Percentiles rank a stretch among this genome's conserved stretches.
phyloP scores from a whole-genome alignment of 30 jellyfish, hydroid and myxozoan species.

The Cassiopea xamachana region DNA sequence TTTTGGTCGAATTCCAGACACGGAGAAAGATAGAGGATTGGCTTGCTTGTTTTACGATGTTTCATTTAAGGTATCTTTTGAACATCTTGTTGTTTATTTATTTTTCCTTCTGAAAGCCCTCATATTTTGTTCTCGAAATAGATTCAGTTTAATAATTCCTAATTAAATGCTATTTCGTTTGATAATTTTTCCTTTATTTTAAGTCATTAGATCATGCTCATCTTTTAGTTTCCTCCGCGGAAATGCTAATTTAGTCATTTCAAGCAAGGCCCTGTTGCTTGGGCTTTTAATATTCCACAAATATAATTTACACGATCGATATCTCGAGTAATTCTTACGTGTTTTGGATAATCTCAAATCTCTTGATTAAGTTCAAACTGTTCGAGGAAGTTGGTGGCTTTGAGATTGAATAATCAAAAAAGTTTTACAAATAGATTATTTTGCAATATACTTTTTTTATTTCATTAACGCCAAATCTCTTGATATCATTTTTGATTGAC shows the following conservation, averaged over 20 bases:
- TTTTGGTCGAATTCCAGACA: conserved; percentile 83
- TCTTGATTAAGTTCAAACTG: background rate
- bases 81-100: background rate
- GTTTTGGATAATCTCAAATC: background rate
- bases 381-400: background rate
- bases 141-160: background rate
- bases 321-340: background rate
- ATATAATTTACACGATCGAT: background rate
- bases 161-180: background rate
- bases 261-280: background rate
- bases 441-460: no score
- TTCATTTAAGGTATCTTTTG: conserved; percentile 61
- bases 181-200: background rate
- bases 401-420: background rate
- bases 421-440: no score
- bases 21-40: conserved; percentile 82
- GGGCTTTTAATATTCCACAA: background rate
- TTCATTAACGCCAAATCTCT: no score
- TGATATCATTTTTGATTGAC: no score
- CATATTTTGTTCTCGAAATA: background rate
- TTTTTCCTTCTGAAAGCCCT: background rate
- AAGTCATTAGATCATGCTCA: background rate
- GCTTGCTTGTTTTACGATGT: conserved; percentile 90
- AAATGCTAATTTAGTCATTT: background rate
- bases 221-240: background rate